Evolutionary conservation across 2,797 vertebrate genomes (phyloP), one percentile per base, ranked within the genome.

Genomic region (Mallotus villosus): DNA sequence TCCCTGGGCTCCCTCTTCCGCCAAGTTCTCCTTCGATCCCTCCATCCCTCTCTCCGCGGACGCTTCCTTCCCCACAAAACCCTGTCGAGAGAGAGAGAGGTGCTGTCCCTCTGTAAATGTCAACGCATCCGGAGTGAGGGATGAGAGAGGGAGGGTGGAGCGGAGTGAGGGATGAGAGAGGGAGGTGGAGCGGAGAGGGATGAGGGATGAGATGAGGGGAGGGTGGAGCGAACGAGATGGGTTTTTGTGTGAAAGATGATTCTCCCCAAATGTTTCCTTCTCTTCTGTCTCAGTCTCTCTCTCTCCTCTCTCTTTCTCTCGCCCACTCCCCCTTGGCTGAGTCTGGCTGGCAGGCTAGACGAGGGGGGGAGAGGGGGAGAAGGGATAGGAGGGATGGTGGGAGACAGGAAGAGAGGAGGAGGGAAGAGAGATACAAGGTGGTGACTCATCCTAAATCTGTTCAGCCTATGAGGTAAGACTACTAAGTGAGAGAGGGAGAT

Each of bases 391-490:
- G 51, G 75, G 69, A 63, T 61, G 25, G 46, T 21, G 17, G 25
- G 24, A 29, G 8, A 51, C 53, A 32, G 29, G 8, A 51, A 34
- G 19, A 71, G 24, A 7, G 74, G 75, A 19, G 70, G 24, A 7
- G 74, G 75, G 67, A 73, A 68, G 68, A 84, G 87, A 88, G 78
- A 82, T 74, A 17, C 63, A 77, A 51, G 60, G 78, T 27, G 82
- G 81, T 88, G 86, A 88, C 83, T 90, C 87, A 90, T 88, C 86
- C 82, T 73, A 82, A 88, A 85, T 82, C 76, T 82, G 82, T 12
- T 51, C 46, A 51, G 55, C 55, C 67, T 84, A 82, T 79, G 81
- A 75, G 85, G 82, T 85, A 79, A 74, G 82, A 83, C 82, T 82
- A 83, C 78, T 34, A 34, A 34, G 32, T 34, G 71, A 73, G 78